Conservation (phyloP, 2,888 invertebrate genomes). For the Synanthedon tipuliformis region DNA sequence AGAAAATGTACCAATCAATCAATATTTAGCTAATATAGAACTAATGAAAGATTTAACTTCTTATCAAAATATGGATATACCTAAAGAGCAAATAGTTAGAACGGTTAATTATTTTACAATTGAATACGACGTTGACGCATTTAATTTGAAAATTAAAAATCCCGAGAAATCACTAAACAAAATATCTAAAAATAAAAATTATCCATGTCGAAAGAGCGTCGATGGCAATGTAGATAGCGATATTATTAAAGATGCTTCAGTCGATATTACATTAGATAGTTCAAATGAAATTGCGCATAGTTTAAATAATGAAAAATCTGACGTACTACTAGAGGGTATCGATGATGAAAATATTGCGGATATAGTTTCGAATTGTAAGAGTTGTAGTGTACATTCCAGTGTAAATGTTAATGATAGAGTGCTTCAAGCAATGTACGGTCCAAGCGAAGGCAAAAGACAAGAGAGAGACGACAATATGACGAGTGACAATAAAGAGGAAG, state of each 20-base stretch:
- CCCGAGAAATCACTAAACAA: slow-evolving; percentile 13
- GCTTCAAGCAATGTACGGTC: slow-evolving; percentile 27
- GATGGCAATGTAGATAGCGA: slow-evolving; percentile 1
- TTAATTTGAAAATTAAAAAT: slow-evolving; percentile 6
- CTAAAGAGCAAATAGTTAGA: slow-evolving; percentile 29
- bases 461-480: slow-evolving; percentile 10
- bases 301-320: not conserved
- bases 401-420: slow-evolving; percentile 19
- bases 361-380: slow-evolving; percentile 26
- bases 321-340: slow-evolving; percentile 10
- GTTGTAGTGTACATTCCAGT: slow-evolving; percentile 17
- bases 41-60: slow-evolving; percentile 49
- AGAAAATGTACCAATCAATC: slow-evolving; percentile 22
- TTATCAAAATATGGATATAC: slow-evolving; percentile 22
- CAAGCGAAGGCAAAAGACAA: slow-evolving; percentile 13
- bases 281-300: not conserved
- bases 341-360: slow-evolving; percentile 6
- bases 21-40: slow-evolving; percentile 20
- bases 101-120: slow-evolving; percentile 50
- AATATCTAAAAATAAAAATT: slow-evolving; percentile 4
- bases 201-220: slow-evolving; percentile 2
- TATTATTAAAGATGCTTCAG: not conserved
- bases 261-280: not conserved
- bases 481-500: slow-evolving; percentile 12
- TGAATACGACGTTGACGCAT: slow-evolving; percentile 25